These are phyloP conservation scores for Cochlearius cochlearius DNA, from an alignment of 2,113 vertebrate species.

Conservation along the genomic window DNA sequence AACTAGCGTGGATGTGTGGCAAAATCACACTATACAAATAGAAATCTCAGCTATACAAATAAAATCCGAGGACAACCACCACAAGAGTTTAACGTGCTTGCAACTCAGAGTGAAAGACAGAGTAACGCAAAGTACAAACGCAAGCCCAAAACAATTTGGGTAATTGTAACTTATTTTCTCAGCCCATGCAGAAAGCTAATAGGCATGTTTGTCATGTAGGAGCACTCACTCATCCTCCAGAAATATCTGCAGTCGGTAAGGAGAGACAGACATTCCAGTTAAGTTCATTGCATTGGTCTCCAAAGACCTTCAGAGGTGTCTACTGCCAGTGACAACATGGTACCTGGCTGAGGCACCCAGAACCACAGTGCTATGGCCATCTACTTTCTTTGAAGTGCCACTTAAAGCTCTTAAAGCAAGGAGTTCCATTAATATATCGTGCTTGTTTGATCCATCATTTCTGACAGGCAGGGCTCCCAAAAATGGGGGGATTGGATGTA, in stretches of 20 bases:
- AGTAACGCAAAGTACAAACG: not conserved
- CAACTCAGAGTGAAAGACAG: not conserved
- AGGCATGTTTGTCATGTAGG: not conserved
- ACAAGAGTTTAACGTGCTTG: not conserved
- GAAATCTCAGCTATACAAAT: not conserved
- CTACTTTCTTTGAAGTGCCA: not conserved
- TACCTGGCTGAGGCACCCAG: not conserved
- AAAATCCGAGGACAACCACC: not conserved
- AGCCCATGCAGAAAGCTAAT: not conserved
- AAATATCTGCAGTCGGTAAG: not conserved
- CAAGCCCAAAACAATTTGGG: not conserved
- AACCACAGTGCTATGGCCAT: not conserved
- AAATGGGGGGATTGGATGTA: rapidly evolving
- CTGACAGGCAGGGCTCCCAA: not conserved
- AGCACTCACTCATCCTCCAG: not conserved
- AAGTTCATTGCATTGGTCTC: not conserved
- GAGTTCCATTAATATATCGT: not conserved
- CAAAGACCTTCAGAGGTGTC: not conserved
- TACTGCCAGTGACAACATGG: rapidly evolving
- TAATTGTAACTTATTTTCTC: not conserved
- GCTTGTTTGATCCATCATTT: not conserved
- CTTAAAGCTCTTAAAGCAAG: not conserved
- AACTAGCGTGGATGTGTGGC: not conserved
- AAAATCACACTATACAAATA: not conserved
- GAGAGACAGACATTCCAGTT: not conserved